These are phyloP conservation scores for Pterocles gutturalis DNA, from an alignment of 2,113 vertebrate genomes.

Conservation along the genomic window DNA sequence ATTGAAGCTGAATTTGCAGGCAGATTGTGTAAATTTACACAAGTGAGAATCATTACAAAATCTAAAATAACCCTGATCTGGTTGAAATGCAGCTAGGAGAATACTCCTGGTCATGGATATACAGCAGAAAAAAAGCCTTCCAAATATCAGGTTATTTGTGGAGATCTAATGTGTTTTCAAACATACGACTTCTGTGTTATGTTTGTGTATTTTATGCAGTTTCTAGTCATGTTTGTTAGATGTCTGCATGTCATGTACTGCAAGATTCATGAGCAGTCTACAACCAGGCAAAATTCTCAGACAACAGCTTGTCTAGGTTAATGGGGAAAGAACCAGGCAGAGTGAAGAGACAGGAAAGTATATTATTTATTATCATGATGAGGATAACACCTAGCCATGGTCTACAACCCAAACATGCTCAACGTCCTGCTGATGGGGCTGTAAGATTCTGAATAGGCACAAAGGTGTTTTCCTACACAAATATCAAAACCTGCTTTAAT, in stretches of 20 bases:
- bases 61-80: conserved; percentile 21
- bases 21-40: conserved; percentile 28
- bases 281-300: conserved; percentile 39
- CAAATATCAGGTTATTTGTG: neutral
- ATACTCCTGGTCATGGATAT: neutral
- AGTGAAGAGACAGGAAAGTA: conserved; percentile 16
- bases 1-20: conserved; percentile 15
- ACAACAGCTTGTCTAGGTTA: conserved; percentile 55
- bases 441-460: neutral
- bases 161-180: conserved; percentile 32
- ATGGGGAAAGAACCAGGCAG: conserved; percentile 8
- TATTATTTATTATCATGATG: conserved; percentile 43
- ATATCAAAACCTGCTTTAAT: neutral
- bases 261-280: conserved; percentile 56
- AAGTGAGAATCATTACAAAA: conserved; percentile 7
- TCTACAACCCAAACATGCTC: neutral
- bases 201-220: conserved; percentile 25
- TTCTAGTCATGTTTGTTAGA: conserved; percentile 40
- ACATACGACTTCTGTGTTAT: conserved; percentile 14
- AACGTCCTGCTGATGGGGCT: neutral
- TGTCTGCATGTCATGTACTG: conserved; percentile 42
- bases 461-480: neutral
- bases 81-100: conserved; percentile 14
- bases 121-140: neutral
- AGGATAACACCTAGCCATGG: neutral